These are phyloP conservation scores for Anoura caudifer DNA, from an alignment of 2,113 vertebrate genomes.

Conservation along the genomic window DNA sequence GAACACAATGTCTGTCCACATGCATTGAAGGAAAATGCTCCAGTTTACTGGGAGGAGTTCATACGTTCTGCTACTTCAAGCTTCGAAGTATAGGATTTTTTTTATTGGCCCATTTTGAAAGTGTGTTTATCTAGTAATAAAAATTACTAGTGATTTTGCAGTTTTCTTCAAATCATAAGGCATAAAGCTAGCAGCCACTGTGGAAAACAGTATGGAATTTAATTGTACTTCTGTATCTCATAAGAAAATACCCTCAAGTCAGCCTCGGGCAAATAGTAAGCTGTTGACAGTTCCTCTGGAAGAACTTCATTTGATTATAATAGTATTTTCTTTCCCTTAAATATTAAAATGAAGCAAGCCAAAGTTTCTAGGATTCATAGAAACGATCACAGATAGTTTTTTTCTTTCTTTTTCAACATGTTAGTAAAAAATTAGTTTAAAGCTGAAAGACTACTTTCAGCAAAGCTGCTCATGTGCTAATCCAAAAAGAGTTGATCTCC, in stretches of 20 bases:
- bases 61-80: neutral
- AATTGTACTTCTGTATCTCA: neutral
- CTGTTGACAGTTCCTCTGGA: conserved; percentile 20
- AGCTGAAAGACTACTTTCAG: conserved; percentile 34
- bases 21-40: neutral
- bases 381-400: conserved; percentile 34
- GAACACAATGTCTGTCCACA: neutral
- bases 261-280: conserved; percentile 34
- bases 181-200: neutral
- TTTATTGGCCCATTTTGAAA: neutral
- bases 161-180: neutral
- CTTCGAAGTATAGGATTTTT: neutral
- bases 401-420: conserved; percentile 26
- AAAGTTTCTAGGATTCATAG: conserved; percentile 27
- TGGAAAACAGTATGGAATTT: neutral
- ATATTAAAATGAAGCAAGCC: conserved; percentile 48
- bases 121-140: conserved; percentile 36
- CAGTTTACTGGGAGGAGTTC: neutral
- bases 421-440: conserved; percentile 30
- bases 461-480: conserved; percentile 5
- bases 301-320: conserved; percentile 23
- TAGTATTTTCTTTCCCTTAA: neutral
- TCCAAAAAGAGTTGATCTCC: conserved; percentile 32
- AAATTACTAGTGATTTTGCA: conserved; percentile 23
- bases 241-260: conserved; percentile 35